phyloP scores from a whole-genome alignment of 2,797 vertebrate genomes.

The Microhierax caerulescens region DNA sequence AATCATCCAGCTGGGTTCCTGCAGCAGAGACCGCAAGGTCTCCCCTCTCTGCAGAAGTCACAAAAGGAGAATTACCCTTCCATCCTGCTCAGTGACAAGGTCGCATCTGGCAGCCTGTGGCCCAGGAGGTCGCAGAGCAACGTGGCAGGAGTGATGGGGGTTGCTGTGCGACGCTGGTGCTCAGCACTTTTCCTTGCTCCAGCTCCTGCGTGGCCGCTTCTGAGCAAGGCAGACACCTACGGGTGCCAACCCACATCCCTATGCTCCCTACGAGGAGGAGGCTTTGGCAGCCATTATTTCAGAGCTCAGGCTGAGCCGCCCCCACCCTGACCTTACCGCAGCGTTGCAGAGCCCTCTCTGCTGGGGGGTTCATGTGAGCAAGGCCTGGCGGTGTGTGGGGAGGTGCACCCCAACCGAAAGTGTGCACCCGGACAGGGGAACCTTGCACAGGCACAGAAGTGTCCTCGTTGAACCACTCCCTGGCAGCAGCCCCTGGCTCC shows the following conservation, averaged over 20 bases:
- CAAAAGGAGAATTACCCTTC: neutral
- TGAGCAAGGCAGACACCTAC: neutral
- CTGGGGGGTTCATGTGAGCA: neutral
- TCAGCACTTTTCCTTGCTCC: neutral
- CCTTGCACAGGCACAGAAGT: neutral
- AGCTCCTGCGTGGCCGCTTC: accelerated
- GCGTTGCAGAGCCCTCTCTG: neutral
- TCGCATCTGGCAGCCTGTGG: neutral
- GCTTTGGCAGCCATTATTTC: neutral
- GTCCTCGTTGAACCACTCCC: neutral
- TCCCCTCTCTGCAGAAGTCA: neutral
- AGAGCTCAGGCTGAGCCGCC: neutral
- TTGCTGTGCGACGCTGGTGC: neutral
- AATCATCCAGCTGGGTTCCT: neutral
- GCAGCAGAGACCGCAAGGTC: neutral
- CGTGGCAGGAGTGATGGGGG: neutral
- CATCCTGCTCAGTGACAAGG: neutral
- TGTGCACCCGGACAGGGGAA: accelerated
- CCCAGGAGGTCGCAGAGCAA: neutral
- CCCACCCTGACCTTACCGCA: neutral
- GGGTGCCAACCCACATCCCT: neutral
- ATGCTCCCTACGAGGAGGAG: neutral
- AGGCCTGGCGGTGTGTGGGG: accelerated
- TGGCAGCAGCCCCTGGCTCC: neutral
- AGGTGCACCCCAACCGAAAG: neutral